phyloP scores from a whole-genome alignment of 2,888 invertebrate genomes.

The Nomada fabriciana region DNA sequence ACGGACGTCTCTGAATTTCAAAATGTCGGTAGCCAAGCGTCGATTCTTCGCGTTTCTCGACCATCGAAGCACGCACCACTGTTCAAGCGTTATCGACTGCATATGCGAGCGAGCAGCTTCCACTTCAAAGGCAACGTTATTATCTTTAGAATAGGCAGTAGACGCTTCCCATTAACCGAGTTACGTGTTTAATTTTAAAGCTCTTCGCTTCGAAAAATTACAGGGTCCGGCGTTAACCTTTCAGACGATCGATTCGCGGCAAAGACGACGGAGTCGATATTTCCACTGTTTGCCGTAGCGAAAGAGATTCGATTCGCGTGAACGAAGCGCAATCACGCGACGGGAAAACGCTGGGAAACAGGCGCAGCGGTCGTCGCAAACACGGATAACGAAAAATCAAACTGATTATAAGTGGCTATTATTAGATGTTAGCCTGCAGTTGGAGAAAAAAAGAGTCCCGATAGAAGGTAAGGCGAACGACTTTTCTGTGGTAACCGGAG shows the following conservation, averaged over 20 bases:
- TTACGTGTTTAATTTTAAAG: background rate
- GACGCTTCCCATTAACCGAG: background rate
- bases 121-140: background rate
- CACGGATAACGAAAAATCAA: slow-evolving; percentile 14
- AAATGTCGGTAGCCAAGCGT: background rate
- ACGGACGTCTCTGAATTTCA: slow-evolving; percentile 26
- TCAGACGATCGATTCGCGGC: background rate
- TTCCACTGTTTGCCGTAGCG: background rate
- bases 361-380: slow-evolving; percentile 6
- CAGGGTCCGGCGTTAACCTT: background rate
- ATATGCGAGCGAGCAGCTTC: background rate
- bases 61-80: background rate
- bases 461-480: background rate
- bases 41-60: background rate
- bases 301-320: background rate
- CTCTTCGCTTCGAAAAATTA: background rate
- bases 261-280: background rate
- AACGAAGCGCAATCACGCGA: slow-evolving; percentile 17
- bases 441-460: background rate
- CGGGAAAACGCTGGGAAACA: background rate
- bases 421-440: slow-evolving; percentile 27
- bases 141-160: slow-evolving; percentile 3
- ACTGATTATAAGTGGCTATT: background rate
- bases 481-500: slow-evolving; percentile 27
- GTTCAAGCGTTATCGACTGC: background rate